Percentiles rank a stretch among this genome's conserved stretches.
phyloP scores from a whole-genome alignment of 2,113 vertebrate species.

The Irena cyanogastra region DNA sequence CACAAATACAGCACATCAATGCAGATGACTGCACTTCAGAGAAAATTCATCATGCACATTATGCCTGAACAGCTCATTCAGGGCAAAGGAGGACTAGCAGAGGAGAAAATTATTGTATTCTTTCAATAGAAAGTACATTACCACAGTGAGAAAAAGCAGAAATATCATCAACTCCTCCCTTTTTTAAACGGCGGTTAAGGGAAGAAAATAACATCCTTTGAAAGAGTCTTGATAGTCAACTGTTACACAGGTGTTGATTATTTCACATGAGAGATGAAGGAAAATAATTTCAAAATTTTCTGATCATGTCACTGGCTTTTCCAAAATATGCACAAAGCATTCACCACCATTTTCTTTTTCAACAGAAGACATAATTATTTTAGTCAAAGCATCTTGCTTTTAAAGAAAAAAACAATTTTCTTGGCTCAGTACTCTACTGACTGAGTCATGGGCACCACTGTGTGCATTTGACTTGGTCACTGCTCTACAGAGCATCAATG shows the following conservation, averaged over 20 bases:
- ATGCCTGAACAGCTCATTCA: background rate
- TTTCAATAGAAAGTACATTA: background rate
- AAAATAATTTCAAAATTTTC: background rate
- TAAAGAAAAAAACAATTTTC: background rate
- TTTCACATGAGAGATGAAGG: background rate
- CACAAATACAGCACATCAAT: background rate
- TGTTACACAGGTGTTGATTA: background rate
- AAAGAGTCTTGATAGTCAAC: background rate
- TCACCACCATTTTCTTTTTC: background rate
- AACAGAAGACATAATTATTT: background rate
- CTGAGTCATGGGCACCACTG: background rate
- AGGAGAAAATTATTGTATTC: background rate
- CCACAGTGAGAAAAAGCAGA: background rate
- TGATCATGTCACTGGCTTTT: background rate
- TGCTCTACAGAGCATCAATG: background rate
- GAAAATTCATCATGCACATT: background rate
- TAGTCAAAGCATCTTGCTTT: background rate
- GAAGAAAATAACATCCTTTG: background rate
- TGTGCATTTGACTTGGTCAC: background rate
- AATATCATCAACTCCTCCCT: background rate
- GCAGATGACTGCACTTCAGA: background rate
- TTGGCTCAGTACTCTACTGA: background rate
- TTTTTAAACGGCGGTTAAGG: background rate
- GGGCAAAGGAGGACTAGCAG: background rate
- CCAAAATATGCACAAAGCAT: background rate